Evolutionary conservation across 2,797 vertebrate genomes (phyloP).

Genomic region (Tapirus indicus): DNA sequence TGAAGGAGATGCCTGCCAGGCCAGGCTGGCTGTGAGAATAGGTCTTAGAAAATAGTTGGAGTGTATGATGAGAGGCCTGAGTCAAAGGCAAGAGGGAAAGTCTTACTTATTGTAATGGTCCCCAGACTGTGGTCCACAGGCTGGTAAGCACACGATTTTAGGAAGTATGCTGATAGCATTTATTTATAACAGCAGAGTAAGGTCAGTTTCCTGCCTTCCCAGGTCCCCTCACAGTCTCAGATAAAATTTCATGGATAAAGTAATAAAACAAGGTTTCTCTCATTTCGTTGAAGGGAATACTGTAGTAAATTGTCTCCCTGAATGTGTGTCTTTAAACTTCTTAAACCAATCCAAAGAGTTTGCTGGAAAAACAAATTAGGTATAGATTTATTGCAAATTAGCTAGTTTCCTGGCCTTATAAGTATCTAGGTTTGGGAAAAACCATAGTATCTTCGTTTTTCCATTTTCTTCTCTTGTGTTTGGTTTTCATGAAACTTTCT

Average conservation of each 20-base stretch:
- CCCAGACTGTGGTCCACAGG: neutral
- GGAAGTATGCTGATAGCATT: neutral
- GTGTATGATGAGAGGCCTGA: neutral
- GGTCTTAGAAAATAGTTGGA: neutral
- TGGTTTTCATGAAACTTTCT: constrained; percentile 41
- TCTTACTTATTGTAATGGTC: neutral
- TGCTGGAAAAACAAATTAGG: constrained; percentile 9
- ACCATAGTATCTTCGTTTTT: neutral
- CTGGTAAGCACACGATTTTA: neutral
- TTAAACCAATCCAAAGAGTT: neutral
- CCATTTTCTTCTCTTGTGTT: neutral
- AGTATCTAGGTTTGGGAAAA: neutral
- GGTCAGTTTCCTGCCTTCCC: neutral
- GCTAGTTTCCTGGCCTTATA: neutral
- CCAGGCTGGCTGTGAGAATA: neutral
- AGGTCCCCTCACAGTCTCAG: neutral
- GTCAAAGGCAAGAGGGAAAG: neutral
- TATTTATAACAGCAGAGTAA: neutral
- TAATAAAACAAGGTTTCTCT: neutral
- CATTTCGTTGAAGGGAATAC: neutral
- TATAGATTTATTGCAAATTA: neutral
- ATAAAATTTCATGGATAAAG: neutral
- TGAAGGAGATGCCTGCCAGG: neutral
- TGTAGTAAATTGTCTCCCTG: neutral
- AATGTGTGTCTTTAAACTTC: constrained; percentile 39